Percentiles rank a stretch among this genome's conserved stretches.
These are phyloP conservation scores for Cottus gobio DNA, from an alignment of 2,113 vertebrate species.

Conservation along the genomic window DNA sequence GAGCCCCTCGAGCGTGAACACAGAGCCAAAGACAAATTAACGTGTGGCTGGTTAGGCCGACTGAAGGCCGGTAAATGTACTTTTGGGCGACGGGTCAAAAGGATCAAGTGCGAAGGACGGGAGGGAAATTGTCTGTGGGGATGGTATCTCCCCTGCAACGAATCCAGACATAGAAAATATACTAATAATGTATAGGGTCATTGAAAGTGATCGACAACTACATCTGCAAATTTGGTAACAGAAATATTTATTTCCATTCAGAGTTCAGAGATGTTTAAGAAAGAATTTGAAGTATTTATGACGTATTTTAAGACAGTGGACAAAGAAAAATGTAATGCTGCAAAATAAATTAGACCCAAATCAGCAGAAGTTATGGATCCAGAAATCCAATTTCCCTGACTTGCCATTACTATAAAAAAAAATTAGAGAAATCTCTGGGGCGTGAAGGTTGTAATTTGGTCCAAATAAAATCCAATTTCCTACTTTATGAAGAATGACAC, in stretches of 20 bases:
- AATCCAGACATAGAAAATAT: background rate
- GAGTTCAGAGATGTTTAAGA: background rate
- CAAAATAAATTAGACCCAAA: constrained; percentile 15
- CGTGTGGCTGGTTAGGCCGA: constrained; percentile 59
- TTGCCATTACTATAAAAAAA: constrained; percentile 3
- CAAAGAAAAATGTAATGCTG: background rate
- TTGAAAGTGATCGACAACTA: background rate
- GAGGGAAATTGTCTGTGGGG: background rate
- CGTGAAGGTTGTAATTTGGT: constrained; percentile 41
- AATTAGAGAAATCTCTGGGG: constrained; percentile 37
- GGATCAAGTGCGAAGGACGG: constrained; percentile 43
- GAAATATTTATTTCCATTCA: background rate
- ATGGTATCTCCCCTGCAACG: background rate
- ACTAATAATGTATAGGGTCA: background rate
- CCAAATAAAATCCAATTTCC: constrained; percentile 47
- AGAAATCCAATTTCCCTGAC: constrained; percentile 26
- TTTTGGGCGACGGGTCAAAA: constrained; percentile 44
- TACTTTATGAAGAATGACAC: constrained; percentile 32
- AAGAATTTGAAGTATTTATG: background rate
- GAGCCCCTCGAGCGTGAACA: constrained; percentile 57
- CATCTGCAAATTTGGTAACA: background rate
- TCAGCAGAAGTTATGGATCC: constrained; percentile 9
- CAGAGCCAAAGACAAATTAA: constrained; percentile 62
- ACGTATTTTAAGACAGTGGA: background rate
- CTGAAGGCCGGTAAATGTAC: constrained; percentile 65